Conservation (phyloP, 1,140 invertebrate species). For the Protaetia brevitarsis region DNA sequence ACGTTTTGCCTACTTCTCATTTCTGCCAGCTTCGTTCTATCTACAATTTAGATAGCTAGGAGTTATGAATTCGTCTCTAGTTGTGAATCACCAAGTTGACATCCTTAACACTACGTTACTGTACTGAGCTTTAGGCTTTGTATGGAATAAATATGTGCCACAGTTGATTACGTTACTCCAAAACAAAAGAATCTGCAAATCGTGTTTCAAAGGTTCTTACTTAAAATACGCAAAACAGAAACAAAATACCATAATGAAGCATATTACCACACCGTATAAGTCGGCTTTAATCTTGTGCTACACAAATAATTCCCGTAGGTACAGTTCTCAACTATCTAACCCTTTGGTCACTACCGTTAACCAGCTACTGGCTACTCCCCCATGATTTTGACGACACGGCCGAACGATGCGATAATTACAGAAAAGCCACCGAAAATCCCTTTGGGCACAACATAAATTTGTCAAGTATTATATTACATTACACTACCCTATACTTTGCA, state of each 20-base stretch:
- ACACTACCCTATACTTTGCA: neutral
- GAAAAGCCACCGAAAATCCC: conserved; percentile 23
- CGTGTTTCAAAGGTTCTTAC: no score
- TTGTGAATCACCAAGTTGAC: no score
- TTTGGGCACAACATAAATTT: conserved; percentile 31
- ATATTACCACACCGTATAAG: neutral
- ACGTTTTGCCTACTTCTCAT: no score
- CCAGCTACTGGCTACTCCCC: conserved; percentile 33
- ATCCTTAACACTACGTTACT: no score
- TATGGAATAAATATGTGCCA: no score
- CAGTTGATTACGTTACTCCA: no score
- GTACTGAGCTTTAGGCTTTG: no score
- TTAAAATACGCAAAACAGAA: neutral
- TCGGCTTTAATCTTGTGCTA: neutral
- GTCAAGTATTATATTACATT: conserved; percentile 30
- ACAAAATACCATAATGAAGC: neutral
- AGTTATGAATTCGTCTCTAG: no score
- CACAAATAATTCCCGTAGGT: neutral
- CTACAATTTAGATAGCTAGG: no score
- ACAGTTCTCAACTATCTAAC: conserved; percentile 24
- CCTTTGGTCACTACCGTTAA: conserved; percentile 28
- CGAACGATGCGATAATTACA: conserved; percentile 33
- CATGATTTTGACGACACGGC: conserved; percentile 33
- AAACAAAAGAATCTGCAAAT: no score
- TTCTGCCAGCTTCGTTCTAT: no score